Evolutionary conservation across 1,140 invertebrate species (phyloP), one percentile per base, ranked within the genome.

Genomic region (Amyelois transitella): DNA sequence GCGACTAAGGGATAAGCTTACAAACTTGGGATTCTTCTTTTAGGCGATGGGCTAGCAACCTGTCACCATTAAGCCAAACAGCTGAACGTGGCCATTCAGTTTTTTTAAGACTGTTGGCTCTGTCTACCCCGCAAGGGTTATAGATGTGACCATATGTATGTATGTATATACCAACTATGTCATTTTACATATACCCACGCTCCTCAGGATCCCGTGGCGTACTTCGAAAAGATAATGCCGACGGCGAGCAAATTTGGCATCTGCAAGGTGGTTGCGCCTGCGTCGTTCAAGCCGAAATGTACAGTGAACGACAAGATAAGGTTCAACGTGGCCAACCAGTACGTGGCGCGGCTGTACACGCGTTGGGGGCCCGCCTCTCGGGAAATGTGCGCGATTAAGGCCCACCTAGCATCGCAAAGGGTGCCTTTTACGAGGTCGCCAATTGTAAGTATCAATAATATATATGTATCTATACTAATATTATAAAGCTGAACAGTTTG

Each of bases 311-410:
- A 95, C 72, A 94, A 94, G 69, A 95, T 96, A 92, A 88, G 94
- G 51, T 98, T 98, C 72, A 96, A 94, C 0, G 95, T 95, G 0
- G 94, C 96, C 53, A 96, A 97, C 83, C 97, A 98, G 72, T 97
- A 97, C 67, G 92, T 98, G 18, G 94, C 97, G 71, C 95, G 96
- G 65, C 94, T 98, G 92, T 91, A 94, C 60, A 91, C 94, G 64
- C 91, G 97, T 3, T 98, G 96, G 96, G 96, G 97, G 0, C 94
- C 96, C 0, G 97, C 95, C 80, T 93, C 95, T 0, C 93, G 94
- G 60, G 95, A 97, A 82, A 91, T 96, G 76, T 93, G 93, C 74
- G 96, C 96, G 12, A 97, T 98, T 24, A 94, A 93, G 66, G 94
- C 95, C 69, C 94, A 96, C 86, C 86, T 97, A 51, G 90, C 93